Base-by-base conservation (phyloP, 2,888 invertebrate genomes). In the Brachypterus glaber region DNA sequence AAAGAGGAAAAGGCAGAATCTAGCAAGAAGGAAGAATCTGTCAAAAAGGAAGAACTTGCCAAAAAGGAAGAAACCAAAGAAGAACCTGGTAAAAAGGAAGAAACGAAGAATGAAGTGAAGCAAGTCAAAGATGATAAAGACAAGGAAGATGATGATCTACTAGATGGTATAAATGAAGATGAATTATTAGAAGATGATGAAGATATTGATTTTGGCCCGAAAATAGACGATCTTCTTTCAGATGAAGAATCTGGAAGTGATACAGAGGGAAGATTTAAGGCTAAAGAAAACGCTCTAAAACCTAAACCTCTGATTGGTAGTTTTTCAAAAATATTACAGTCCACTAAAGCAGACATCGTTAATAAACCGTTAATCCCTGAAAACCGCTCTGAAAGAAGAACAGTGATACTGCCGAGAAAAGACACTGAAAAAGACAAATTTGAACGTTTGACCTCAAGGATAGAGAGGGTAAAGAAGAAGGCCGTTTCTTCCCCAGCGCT, bases 211-310 rank as follows among this genome's bases (percentile, higher is more conserved):
- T 38, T 60, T 18, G 52, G 57, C 26, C 49, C 55, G 2, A 60
- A 55, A 44, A 50, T 61, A 3, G 59, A 58, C 17, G 59, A 62
- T 47, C 43, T 67, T 4, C 65, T 66, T 46, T 64, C 63, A 0
- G 64, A 64, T 39, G 66, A 65, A 35, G 66, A 66, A 33, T 60
- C 62, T 0, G 60, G 58, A 29, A 57, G 59, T 38, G 67, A 66
- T 41, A 63, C 65, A 40, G 66, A 66, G 43, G 63, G 63, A 1
- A 50, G 64, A 1, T 66, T 65, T 44, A 63, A 64, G 40, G 55
- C 51, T 1, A 52, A 52, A 36, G 43, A 42, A 24, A 27, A 44
- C 9, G 30, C 39, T 25, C 17, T 9, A 21, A 44, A 46, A 12
- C 39, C 44, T 21, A 52, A 51, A 39, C 41, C 42, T 15, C 35